phyloP scores from a whole-genome alignment of 2,888 invertebrate species.

The Xestoiulus laeticollis region DNA sequence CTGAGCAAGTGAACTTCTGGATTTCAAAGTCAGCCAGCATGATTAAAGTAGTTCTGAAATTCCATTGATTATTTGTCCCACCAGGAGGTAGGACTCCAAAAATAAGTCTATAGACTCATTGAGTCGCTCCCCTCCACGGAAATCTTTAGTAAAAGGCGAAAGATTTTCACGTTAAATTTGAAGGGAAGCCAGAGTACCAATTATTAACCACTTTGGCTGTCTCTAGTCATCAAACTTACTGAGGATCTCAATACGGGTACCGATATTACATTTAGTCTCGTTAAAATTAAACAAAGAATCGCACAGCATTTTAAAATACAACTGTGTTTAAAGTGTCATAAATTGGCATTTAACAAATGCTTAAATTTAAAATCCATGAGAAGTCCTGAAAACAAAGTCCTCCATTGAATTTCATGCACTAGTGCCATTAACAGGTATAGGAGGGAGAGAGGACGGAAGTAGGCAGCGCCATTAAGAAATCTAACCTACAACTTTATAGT shows the following conservation, averaged over 20 bases:
- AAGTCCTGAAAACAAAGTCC: too few relatives aligned
- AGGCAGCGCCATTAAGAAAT: too few relatives aligned
- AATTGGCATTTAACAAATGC: background rate
- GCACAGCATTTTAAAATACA: background rate
- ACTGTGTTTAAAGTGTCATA: background rate
- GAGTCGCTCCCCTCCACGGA: constrained; percentile 1
- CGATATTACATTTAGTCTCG: background rate
- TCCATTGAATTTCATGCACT: too few relatives aligned
- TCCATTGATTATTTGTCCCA: background rate
- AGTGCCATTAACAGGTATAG: too few relatives aligned
- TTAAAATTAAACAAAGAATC: background rate
- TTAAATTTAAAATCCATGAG: background rate
- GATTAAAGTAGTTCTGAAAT: background rate
- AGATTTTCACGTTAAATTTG: constrained; percentile 37
- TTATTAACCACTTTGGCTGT: background rate
- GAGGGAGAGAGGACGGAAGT: too few relatives aligned
- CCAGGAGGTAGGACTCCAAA: constrained; percentile 5
- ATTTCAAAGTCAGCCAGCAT: too few relatives aligned
- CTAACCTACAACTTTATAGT: too few relatives aligned
- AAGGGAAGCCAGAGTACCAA: constrained; percentile 1
- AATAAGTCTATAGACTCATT: constrained; percentile 9
- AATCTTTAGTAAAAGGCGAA: constrained; percentile 42
- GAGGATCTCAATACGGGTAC: background rate
- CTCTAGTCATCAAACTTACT: background rate
- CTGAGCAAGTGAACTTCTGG: too few relatives aligned